Conservation (phyloP, 2,113 vertebrate genomes). For the Struthio camelus region DNA sequence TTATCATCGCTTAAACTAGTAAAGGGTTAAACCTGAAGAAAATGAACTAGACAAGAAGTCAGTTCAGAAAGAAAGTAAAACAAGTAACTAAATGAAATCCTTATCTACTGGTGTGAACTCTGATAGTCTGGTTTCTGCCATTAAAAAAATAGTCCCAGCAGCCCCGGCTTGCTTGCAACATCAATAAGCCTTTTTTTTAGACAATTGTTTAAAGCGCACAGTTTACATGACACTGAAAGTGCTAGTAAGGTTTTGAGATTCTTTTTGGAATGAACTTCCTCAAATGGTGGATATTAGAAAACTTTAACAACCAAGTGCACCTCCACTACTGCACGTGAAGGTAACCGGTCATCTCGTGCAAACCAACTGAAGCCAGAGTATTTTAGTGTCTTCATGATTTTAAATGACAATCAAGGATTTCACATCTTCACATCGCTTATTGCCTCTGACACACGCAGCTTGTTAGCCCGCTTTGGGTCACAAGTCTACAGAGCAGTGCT, state of each 20-base stretch:
- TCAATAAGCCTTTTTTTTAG: slow-evolving; percentile 24
- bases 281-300: slow-evolving; percentile 22
- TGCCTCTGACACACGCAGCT: slow-evolving; percentile 9
- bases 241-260: neutral
- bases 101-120: neutral
- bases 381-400: slow-evolving; percentile 6
- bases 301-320: neutral
- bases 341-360: neutral
- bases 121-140: neutral
- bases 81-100: neutral
- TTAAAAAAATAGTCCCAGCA: neutral
- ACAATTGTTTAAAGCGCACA: slow-evolving; percentile 12
- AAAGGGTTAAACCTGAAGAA: neutral
- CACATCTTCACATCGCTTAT: neutral
- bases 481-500: neutral
- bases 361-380: neutral
- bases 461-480: neutral
- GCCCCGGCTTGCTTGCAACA: neutral
- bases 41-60: neutral
- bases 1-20: neutral
- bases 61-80: neutral
- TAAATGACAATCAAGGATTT: neutral
- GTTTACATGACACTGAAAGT: slow-evolving; percentile 8
- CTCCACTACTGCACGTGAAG: neutral
- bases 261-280: neutral